Evolutionary conservation across 2,888 invertebrate species (phyloP), one percentile per base, ranked within the genome.

Genomic region (Pristionchus maxplancki): DNA sequence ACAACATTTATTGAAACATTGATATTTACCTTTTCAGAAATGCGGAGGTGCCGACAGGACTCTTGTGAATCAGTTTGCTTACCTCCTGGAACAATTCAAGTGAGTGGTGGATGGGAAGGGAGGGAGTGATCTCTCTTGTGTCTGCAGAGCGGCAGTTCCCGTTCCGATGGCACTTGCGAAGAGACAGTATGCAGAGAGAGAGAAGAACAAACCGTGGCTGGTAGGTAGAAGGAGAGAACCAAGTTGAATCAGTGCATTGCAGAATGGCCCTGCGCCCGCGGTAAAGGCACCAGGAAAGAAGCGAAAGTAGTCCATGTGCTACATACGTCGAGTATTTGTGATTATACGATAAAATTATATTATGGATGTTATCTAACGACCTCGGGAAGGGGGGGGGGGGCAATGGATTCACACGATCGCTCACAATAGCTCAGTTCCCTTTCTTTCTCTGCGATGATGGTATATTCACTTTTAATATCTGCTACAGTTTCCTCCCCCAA

Each of bases 161-260:
- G 37, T 83, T 15, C 82, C 82, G 5, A 83, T 83, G 0, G 31
- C 82, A 20, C 31, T 83, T 15, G 53, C 82, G 31, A 83, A 83
- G 82, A 50, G 53, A 31, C 82, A 83, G 34, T 53, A 53, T 31
- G 53, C 53, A 37, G 82, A 83, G 53, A 50, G 82, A 24, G 82
- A 83, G 82, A 83, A 83, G 82, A 78, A 78, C 44, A 83, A 83
- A n/a, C 82, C 82, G 6, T 83, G 82, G 82, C 82, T 83, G 82
- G 82, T 83, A 24, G 20, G 82, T 83, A 0, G 81, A 50, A 8
- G 40, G 20, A 11, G 24, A 24, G 17, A 11, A 11, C 20, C 5
- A 17, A 1, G 6, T 40, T 24, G 24, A 24, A 74, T 11, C 1
- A 20, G n/a, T 44, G 44, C 48, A 48, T 78, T 78, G 2, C n/a